Evolutionary conservation across 2,888 invertebrate genomes (phyloP).

Genomic region (Trichogramma evanescens): DNA sequence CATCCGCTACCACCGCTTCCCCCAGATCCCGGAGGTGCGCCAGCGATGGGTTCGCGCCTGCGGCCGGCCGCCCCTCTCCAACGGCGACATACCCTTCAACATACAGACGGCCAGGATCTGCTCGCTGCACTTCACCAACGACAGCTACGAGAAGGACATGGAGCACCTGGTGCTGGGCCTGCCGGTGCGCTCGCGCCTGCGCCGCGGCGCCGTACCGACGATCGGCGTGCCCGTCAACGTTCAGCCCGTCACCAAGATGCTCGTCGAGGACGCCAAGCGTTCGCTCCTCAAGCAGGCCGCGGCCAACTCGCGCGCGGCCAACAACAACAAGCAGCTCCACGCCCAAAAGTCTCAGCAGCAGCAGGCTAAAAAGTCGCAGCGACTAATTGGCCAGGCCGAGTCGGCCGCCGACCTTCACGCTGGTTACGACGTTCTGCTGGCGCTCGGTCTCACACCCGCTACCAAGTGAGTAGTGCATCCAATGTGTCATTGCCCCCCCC

Average conservation of each 20-base stretch:
- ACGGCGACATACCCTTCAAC: conserved; percentile 47
- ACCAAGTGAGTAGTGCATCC: conserved; percentile 35
- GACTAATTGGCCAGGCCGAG: conserved; percentile 21
- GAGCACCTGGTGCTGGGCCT: conserved; percentile 53
- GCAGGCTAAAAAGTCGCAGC: neutral
- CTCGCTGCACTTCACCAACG: conserved; percentile 51
- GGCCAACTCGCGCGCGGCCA: neutral
- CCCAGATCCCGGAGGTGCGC: conserved; percentile 51
- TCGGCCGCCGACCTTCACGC: conserved; percentile 13
- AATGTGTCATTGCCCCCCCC: neutral
- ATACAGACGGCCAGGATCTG: conserved; percentile 54
- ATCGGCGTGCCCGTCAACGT: conserved; percentile 45
- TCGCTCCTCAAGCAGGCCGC: conserved; percentile 34
- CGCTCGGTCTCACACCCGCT: conserved; percentile 53
- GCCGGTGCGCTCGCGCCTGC: conserved; percentile 50
- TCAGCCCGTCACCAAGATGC: conserved; percentile 44
- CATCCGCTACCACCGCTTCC: conserved; percentile 55
- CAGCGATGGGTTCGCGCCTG: conserved; percentile 52
- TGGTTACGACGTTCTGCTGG: conserved; percentile 51
- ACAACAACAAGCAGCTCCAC: neutral
- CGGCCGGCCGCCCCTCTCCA: conserved; percentile 48
- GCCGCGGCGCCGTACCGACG: conserved; percentile 51
- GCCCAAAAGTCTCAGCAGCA: neutral
- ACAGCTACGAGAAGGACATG: conserved; percentile 53
- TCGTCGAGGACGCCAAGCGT: conserved; percentile 40